Conservation (phyloP, 1,140 invertebrate species). For the Trissolcus basalis region DNA sequence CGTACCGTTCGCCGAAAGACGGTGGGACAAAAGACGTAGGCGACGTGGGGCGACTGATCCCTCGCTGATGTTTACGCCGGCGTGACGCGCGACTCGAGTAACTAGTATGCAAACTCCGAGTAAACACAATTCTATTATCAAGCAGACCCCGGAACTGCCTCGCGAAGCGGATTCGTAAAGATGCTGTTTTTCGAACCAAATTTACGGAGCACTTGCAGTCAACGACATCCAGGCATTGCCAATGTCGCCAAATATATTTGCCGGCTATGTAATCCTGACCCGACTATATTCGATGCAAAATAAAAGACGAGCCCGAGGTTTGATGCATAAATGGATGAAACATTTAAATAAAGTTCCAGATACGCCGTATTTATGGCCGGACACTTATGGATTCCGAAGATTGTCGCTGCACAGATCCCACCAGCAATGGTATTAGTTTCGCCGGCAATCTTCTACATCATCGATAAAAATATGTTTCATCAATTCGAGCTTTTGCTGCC, state of each 20-base stretch:
- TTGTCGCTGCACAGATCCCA: constrained; percentile 19
- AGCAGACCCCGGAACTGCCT: constrained; percentile 12
- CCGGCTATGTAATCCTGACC: constrained; percentile 28
- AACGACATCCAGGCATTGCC: constrained; percentile 40
- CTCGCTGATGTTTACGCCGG: constrained; percentile 69
- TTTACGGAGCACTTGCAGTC: constrained; percentile 58
- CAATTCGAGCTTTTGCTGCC: no score
- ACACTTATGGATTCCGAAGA: constrained; percentile 29
- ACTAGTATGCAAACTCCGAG: constrained; percentile 72
- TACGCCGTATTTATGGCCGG: constrained; percentile 36
- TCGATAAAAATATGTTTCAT: not conserved
- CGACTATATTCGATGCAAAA: constrained; percentile 52
- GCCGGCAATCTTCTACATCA: not conserved
- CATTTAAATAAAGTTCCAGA: constrained; percentile 51
- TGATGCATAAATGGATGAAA: constrained; percentile 56
- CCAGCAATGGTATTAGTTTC: constrained; percentile 21
- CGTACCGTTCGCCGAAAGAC: constrained; percentile 22
- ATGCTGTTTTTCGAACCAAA: constrained; percentile 51
- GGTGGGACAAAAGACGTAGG: constrained; percentile 55
- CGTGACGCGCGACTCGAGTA: constrained; percentile 65
- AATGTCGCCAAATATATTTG: constrained; percentile 53
- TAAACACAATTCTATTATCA: constrained; percentile 75
- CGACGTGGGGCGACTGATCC: constrained; percentile 57
- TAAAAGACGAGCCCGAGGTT: constrained; percentile 36
- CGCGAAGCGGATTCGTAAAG: constrained; percentile 24